Base-by-base conservation (phyloP, 2,888 invertebrate genomes). In the Coelinius sp. region DNA sequence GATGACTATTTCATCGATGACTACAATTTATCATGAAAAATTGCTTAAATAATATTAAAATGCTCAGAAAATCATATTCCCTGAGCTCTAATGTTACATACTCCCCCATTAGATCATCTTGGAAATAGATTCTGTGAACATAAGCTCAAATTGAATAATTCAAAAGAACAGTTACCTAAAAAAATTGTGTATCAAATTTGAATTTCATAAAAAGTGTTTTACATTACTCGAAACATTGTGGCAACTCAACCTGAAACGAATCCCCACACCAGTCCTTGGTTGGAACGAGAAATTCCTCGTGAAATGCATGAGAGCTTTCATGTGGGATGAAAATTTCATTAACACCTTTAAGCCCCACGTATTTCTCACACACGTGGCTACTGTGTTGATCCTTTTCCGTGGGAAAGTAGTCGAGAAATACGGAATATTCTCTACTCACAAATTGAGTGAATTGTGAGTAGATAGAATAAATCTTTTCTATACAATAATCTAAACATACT, bases 1-100 rank as follows among this genome's bases (percentile, higher is more conserved):
- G 78, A 78, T 69, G 73, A 78, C 70, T 70, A 31, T 35, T 59
- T 72, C 74, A 80, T 71, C 76, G 78, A n/a, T n/a, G n/a, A n/a
- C n/a, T n/a, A n/a, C n/a, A n/a, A n/a, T n/a, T n/a, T n/a, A n/a
- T n/a, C n/a, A n/a, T n/a, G n/a, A n/a, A n/a, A n/a, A n/a, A n/a
- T n/a, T n/a, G n/a, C n/a, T n/a, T n/a, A n/a, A n/a, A n/a, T n/a
- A n/a, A n/a, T n/a, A n/a, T n/a, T n/a, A n/a, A n/a, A n/a, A n/a
- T n/a, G n/a, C n/a, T n/a, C n/a, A n/a, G n/a, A n/a, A n/a, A n/a
- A n/a, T n/a, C n/a, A n/a, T n/a, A n/a, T n/a, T n/a, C n/a, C n/a
- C n/a, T n/a, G n/a, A n/a, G n/a, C n/a, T n/a, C n/a, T n/a, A n/a
- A n/a, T n/a, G n/a, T n/a, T n/a, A n/a, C n/a, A n/a, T n/a, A n/a